Conservation (phyloP, 2,888 invertebrate genomes). For the Mechanitis messenoides region DNA sequence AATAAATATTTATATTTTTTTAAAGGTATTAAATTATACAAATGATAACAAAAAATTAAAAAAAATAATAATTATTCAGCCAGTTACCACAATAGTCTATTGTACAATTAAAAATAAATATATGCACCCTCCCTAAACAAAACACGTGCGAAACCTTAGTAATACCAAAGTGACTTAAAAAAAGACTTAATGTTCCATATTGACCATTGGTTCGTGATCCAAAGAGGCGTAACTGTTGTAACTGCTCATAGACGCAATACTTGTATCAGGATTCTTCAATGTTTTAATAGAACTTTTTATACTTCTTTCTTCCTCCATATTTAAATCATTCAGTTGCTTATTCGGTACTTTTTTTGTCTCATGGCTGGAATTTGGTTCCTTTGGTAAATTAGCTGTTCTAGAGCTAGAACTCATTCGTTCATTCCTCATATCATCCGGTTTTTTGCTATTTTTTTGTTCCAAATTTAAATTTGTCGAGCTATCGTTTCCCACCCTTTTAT, state of each 20-base stretch:
- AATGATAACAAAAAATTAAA: neutral
- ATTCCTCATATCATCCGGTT: neutral
- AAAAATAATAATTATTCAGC: too few species aligned
- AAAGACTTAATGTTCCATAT: neutral
- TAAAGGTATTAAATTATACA: neutral
- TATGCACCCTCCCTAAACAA: neutral
- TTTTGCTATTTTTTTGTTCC: neutral
- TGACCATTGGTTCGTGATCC: constrained; percentile 47
- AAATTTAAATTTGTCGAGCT: neutral
- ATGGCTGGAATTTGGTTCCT: neutral
- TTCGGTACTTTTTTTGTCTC: neutral
- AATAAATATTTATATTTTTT: too few species aligned
- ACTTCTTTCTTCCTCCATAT: neutral
- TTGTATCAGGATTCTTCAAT: constrained; percentile 27
- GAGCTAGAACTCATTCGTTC: neutral
- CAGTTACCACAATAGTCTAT: too few species aligned
- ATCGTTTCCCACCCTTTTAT: neutral
- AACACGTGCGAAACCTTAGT: neutral
- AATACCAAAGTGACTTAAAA: neutral
- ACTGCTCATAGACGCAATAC: constrained; percentile 36
- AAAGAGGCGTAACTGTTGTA: constrained; percentile 40
- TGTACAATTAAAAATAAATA: too few species aligned
- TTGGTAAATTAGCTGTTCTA: neutral
- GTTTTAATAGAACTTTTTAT: constrained; percentile 14
- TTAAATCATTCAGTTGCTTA: neutral